Base-by-base conservation (phyloP, 2,113 vertebrate species). In the Vidua chalybeata region DNA sequence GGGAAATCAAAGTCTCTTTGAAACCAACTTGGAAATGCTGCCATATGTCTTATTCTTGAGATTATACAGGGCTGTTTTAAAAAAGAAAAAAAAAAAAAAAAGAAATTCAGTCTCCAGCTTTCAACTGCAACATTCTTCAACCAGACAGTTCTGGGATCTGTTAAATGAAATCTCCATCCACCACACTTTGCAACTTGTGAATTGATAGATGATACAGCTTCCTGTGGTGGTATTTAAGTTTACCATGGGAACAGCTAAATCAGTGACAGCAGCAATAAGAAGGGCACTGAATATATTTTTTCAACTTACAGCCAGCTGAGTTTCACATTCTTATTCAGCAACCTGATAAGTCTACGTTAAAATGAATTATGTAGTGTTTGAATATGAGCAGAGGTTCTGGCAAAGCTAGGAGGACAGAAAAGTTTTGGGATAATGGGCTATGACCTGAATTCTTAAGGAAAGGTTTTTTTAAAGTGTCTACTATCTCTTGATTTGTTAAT, bases 311-410 rank as follows among this genome's bases (percentile, higher is more conserved):
- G 68, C 67, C 87, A 87, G 74, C 55, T 94, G 94, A 91, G 76
- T 93, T 94, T 83, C 82, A 90, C 79, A 81, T 95, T 84, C 75
- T 77, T 92, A 90, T 92, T 96, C 79, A 88, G 94, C 95, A 95
- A 78, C 79, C 85, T 59, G 79, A 87, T 96, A 86, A 91, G 75
- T 39, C 63, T 58, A 37, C 27, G 23, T 64, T 84, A 11, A 63
- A 95, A 92, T 96, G 64, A 94, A 87, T 92, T 94, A 96, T 90
- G 66, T 81, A 89, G 86, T 84, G 93, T 84, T 77, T 55, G 72
- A 77, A 55, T 87, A 55, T 45, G 56, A 94, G 76, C 83, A 81
- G 90, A 84, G 67, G 85, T 94, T 75, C 90, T 94, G 87, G 68
- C 68, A 95, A 90, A 59, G 75, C 48, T 59, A 61, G 69, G 54